These are phyloP conservation scores for Syngnathus typhle DNA, from an alignment of 2,113 vertebrate species.

Conservation along the genomic window DNA sequence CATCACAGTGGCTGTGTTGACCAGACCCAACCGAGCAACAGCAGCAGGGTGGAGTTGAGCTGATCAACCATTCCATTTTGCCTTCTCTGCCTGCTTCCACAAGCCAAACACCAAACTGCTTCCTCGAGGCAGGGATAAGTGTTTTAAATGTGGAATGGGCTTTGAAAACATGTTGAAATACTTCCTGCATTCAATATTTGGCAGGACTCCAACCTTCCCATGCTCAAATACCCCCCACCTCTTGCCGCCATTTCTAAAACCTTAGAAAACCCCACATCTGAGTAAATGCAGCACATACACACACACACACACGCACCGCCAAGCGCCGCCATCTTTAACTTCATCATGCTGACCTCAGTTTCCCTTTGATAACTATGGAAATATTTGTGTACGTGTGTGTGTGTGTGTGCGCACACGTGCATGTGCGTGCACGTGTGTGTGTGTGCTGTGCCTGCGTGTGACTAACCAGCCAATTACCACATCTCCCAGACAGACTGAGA, in stretches of 20 bases:
- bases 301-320: conserved; percentile 27
- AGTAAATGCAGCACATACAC: conserved; percentile 26
- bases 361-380: conserved; percentile 58
- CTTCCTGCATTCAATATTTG: conserved; percentile 51
- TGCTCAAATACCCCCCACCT: conserved; percentile 5
- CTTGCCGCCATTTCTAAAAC: conserved; percentile 37
- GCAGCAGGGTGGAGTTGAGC: conserved; percentile 57
- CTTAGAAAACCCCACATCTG: conserved; percentile 49
- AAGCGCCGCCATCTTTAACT: conserved; percentile 49
- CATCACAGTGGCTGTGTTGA: conserved; percentile 59
- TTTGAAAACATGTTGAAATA: conserved; percentile 29
- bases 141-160: conserved; percentile 56
- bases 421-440: conserved; percentile 27
- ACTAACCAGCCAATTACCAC: conserved; percentile 82
- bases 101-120: conserved; percentile 26
- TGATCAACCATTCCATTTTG: conserved; percentile 60
- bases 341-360: conserved; percentile 63
- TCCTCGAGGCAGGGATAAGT: conserved; percentile 51
- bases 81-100: conserved; percentile 36
- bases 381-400: conserved; percentile 38
- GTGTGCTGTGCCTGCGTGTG: conserved; percentile 38
- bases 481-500: conserved; percentile 73
- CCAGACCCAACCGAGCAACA: conserved; percentile 61
- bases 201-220: conserved; percentile 51
- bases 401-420: conserved; percentile 26